Evolutionary conservation across 2,888 invertebrate genomes (phyloP), one percentile per base, ranked within the genome.

Genomic region (Lasioglossum lativentre): DNA sequence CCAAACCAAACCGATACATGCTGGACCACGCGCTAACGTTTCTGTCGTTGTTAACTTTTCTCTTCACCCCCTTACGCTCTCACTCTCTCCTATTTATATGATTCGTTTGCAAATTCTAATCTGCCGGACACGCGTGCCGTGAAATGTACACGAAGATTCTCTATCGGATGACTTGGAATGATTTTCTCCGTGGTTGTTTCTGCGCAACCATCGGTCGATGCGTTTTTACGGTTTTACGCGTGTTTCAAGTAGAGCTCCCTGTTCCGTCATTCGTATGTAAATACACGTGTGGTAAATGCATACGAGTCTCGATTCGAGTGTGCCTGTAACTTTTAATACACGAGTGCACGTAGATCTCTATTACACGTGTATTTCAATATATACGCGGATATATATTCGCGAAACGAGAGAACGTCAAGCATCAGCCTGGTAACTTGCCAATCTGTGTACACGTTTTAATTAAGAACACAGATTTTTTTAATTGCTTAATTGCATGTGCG

Each of bases 1-100:
- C 76, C 40, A 63, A 68, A 68, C 38, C n/a, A 38, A 82, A 86
- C 68, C 76, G 72, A 76, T 77, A 71, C 80, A 77, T 19, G 56
- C 68, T 85, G 82, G 79, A 73, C 80, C 86, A 86, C 56, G 86
- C 86, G 79, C 56, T 59, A 86, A 81, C 72, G 66, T 79, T 77
- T 47, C 40, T 66, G 12, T 66, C 42, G 16, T 56, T 56, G 56
- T n/a, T 66, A 5, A 23, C 38, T 27, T 19, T 34, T 74, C 74
- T 52, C 34, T 34, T 3, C 34, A 34, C 3, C 34, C 34, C 3
- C 47, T 78, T 75, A 34, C 19, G 19, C 70, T 52, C 16, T 59
- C 56, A n/a, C n/a, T n/a, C n/a, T n/a, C n/a, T n/a, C n/a, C n/a
- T n/a, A n/a, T 75, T 34, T 78, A 40, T 14, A 42, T 52, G n/a